These are phyloP conservation scores for Sebastes goodei DNA, from an alignment of 2,797 vertebrate species.

Conservation along the genomic window DNA sequence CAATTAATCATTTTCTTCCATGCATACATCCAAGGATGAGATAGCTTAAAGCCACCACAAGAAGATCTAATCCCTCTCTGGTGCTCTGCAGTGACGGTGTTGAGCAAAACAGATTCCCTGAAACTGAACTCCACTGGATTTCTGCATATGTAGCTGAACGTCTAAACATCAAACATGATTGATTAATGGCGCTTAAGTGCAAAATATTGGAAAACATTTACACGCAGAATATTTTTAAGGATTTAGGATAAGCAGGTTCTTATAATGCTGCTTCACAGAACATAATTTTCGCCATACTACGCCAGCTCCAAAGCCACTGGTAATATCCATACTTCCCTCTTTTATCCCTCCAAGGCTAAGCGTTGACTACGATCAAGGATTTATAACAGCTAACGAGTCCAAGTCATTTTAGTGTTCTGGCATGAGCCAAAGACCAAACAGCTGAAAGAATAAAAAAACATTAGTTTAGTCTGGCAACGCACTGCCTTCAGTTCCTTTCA, in stretches of 20 bases:
- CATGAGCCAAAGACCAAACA: slow-evolving; percentile 42
- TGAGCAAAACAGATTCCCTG: not conserved
- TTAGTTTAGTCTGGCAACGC: slow-evolving; percentile 34
- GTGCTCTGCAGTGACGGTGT: slow-evolving; percentile 3
- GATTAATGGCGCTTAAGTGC: not conserved
- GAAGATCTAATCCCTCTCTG: not conserved
- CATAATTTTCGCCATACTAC: slow-evolving; percentile 24
- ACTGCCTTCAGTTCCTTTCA: slow-evolving; percentile 9
- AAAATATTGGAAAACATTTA: not conserved
- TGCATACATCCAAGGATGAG: slow-evolving; percentile 48
- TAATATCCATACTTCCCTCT: slow-evolving; percentile 65
- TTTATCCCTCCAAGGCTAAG: slow-evolving; percentile 45
- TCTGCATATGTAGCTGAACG: not conserved
- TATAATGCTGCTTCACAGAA: slow-evolving; percentile 35
- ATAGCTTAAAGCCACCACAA: slow-evolving; percentile 12
- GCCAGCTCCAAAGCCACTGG: slow-evolving; percentile 50
- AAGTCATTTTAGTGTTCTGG: slow-evolving; percentile 55
- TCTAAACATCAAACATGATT: not conserved
- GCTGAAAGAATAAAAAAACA: slow-evolving; percentile 47
- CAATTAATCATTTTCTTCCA: slow-evolving; percentile 67
- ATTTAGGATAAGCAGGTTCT: not conserved
- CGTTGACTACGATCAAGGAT: slow-evolving; percentile 58
- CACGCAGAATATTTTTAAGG: not conserved
- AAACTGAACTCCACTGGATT: not conserved
- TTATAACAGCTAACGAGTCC: slow-evolving; percentile 33